Base-by-base conservation (phyloP, 2,888 invertebrate genomes). In the Actias luna region DNA sequence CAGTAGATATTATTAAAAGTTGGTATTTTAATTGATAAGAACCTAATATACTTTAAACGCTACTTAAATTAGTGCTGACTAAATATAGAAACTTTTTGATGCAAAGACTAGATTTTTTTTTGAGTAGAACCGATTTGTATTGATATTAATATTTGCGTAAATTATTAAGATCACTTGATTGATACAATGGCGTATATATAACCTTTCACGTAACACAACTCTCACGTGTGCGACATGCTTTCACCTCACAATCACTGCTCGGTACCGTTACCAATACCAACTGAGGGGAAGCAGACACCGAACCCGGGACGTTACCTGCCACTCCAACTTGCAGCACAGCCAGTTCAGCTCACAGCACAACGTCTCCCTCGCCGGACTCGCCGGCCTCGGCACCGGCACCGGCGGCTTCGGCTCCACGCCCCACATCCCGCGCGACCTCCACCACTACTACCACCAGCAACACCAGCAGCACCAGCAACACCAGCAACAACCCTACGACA, bases 341-440 rank as follows among this genome's bases (percentile, higher is more conserved):
- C 91, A 91, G 82, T 93, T 92, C 90, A 92, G 92, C 86, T 93
- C 93, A 71, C 89, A 90, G 83, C 93, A 92, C 87, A 92, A 93
- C 83, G 89, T 93, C 74, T 88, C 89, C 71, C 85, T 87, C 52
- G 78, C 80, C 64, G 74, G 75, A 50, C 80, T 78, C 68, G 67
- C 69, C 67, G 82, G 78, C 39, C 25, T 39, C 64, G 67, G 70
- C 76, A 16, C 10, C 27, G 61, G 55, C 63, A 66, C 70, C 63
- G 74, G 79, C 72, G 83, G 81, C 76, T 93, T 93, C 86, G 93
- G 93, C 64, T 93, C 93, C 71, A 90, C 92, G 69, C 93, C 93
- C 73, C 93, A 93, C 84, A 79, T 93, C 66, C 89, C 92, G 65
- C 84, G 80, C 64, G 75, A 80, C 67, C 70, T 71, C 62, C 80